Conservation (phyloP, 1,140 invertebrate genomes). For the Camponotus floridanus region DNA sequence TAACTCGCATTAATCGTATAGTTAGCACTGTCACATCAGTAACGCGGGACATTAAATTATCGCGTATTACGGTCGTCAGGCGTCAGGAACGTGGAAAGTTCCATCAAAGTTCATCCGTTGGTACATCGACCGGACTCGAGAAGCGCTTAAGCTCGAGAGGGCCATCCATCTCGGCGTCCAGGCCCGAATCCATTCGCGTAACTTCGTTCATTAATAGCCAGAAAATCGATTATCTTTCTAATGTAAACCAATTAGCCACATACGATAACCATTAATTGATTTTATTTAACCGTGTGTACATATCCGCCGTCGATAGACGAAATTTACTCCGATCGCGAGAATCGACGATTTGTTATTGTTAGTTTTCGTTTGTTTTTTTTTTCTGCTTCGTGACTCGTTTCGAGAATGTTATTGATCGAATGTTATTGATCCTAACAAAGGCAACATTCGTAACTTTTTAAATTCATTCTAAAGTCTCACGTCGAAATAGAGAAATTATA, state of each 20-base stretch:
- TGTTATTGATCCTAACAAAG: neutral
- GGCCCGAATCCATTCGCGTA: constrained; percentile 49
- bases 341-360: constrained; percentile 49
- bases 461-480: neutral
- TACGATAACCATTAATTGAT: constrained; percentile 58
- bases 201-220: constrained; percentile 69
- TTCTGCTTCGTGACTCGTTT: neutral
- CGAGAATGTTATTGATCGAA: neutral
- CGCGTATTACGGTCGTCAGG: constrained; percentile 50
- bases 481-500: neutral
- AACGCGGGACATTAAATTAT: constrained; percentile 52
- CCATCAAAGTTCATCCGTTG: constrained; percentile 49
- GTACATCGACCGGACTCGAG: constrained; percentile 49
- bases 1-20: neutral
- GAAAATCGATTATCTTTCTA: constrained; percentile 62
- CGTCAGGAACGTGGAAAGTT: constrained; percentile 42
- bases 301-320: neutral
- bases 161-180: constrained; percentile 44
- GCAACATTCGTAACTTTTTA: neutral
- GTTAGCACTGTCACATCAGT: constrained; percentile 24
- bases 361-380: neutral
- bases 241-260: constrained; percentile 58
- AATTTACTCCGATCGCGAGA: constrained; percentile 24
- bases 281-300: constrained; percentile 30
- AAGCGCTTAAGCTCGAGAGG: constrained; percentile 52